Evolutionary conservation across 2,888 invertebrate genomes (phyloP).

Genomic region (Diachrysia chrysitis): DNA sequence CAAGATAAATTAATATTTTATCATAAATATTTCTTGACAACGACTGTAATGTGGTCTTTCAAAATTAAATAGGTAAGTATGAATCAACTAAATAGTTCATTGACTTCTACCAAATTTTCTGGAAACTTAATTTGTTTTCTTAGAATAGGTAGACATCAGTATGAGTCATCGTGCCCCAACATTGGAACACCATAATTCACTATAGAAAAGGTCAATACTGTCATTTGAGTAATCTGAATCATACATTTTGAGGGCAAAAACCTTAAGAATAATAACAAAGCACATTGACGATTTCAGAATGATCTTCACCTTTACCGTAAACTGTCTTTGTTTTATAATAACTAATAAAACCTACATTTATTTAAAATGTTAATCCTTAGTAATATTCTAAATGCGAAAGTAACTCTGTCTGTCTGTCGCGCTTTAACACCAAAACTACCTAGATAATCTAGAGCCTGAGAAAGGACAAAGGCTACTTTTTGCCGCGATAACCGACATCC

Average conservation of each 20-base stretch:
- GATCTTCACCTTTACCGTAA: neutral
- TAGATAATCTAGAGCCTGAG: no score
- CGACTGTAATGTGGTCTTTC: no score
- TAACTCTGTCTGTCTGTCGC: no score
- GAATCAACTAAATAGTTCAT: neutral
- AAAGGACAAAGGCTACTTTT: no score
- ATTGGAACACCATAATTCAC: neutral
- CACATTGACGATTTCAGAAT: neutral
- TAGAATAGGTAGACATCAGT: neutral
- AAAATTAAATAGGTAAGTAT: neutral
- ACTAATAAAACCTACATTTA: neutral
- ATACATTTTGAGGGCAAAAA: neutral
- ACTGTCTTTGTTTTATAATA: neutral
- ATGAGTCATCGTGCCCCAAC: neutral
- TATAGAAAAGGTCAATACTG: conserved; percentile 3
- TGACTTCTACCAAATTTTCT: neutral
- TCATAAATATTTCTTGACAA: neutral
- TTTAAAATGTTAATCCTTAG: no score
- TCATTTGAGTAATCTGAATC: neutral
- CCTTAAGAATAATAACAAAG: neutral
- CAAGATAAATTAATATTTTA: no score
- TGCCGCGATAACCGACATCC: no score
- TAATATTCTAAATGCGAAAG: no score
- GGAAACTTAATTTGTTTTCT: neutral
- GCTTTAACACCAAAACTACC: no score